phyloP scores from a whole-genome alignment of 2,113 vertebrate species.

The Hippolais icterina region DNA sequence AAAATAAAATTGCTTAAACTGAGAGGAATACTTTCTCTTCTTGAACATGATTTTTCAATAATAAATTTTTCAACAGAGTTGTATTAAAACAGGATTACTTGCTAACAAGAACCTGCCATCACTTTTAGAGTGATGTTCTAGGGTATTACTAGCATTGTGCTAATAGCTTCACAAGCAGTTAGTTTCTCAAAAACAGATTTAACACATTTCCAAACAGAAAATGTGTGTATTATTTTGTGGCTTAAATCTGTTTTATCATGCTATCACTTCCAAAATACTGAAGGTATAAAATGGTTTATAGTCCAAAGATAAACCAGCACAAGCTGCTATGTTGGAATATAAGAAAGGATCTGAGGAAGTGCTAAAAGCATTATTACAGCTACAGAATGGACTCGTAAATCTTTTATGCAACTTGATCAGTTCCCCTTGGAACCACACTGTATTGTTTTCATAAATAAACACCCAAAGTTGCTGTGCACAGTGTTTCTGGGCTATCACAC shows the following conservation, averaged over 20 bases:
- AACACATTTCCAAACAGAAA: background rate
- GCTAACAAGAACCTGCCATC: background rate
- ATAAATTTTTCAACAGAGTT: background rate
- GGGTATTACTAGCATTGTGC: background rate
- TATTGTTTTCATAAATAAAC: slow-evolving; percentile 53
- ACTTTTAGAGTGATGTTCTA: background rate
- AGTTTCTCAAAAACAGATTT: background rate
- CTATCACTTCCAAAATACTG: slow-evolving; percentile 26
- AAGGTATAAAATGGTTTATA: slow-evolving; percentile 52
- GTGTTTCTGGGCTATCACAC: background rate
- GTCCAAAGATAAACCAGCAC: slow-evolving; percentile 9
- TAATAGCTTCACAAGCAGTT: background rate
- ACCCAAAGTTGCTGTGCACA: slow-evolving; percentile 10
- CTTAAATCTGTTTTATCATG: slow-evolving; percentile 22
- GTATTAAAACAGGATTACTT: background rate
- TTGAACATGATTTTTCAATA: background rate
- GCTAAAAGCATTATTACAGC: slow-evolving; percentile 54
- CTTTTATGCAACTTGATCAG: slow-evolving; percentile 57
- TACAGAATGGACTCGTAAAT: slow-evolving; percentile 46
- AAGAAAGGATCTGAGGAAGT: slow-evolving; percentile 15
- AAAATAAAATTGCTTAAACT: background rate
- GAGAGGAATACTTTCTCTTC: background rate
- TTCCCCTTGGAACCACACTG: slow-evolving; percentile 12
- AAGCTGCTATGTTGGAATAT: background rate
- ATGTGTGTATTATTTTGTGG: background rate